phyloP scores from a whole-genome alignment of 64 coral and sea anemone genomes.

The Catalaphyllia jardinei region DNA sequence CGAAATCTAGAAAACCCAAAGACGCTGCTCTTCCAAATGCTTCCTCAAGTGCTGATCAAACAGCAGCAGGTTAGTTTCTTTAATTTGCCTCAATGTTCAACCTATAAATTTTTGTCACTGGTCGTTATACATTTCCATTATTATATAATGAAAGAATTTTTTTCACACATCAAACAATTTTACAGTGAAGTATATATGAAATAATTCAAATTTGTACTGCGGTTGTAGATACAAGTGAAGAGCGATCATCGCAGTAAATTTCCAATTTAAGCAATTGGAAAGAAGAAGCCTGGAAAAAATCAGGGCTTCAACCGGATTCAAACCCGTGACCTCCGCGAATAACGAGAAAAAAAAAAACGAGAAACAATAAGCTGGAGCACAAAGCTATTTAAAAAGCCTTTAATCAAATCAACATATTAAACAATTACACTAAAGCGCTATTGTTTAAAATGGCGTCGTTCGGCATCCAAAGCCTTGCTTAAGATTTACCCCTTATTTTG shows the following conservation, averaged over 20 bases:
- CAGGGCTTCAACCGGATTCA: too few relatives aligned
- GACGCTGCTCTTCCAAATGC: neutral
- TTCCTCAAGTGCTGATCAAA: slow-evolving; percentile 9
- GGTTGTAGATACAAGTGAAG: too few relatives aligned
- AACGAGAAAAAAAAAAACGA: too few relatives aligned
- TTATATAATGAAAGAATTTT: neutral
- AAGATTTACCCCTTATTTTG: neutral
- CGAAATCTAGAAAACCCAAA: slow-evolving; percentile 13
- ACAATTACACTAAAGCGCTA: neutral
- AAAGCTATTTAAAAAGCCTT: neutral
- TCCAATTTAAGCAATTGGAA: too few relatives aligned
- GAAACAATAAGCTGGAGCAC: neutral
- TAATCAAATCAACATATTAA: neutral
- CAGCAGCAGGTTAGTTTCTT: neutral
- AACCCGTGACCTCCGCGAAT: too few relatives aligned
- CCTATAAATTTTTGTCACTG: neutral
- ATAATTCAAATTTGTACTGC: too few relatives aligned
- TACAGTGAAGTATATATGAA: too few relatives aligned
- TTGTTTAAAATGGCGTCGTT: slow-evolving; percentile 26
- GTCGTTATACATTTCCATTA: neutral
- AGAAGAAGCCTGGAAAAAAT: too few relatives aligned
- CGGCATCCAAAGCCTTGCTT: neutral
- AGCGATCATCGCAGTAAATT: too few relatives aligned
- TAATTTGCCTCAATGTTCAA: neutral
- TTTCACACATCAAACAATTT: neutral